A percentile compares a stretch with the other conserved stretches of the same genome.
phyloP scores from a whole-genome alignment of 2,113 vertebrate genomes.

The Neodon shergylaensis region DNA sequence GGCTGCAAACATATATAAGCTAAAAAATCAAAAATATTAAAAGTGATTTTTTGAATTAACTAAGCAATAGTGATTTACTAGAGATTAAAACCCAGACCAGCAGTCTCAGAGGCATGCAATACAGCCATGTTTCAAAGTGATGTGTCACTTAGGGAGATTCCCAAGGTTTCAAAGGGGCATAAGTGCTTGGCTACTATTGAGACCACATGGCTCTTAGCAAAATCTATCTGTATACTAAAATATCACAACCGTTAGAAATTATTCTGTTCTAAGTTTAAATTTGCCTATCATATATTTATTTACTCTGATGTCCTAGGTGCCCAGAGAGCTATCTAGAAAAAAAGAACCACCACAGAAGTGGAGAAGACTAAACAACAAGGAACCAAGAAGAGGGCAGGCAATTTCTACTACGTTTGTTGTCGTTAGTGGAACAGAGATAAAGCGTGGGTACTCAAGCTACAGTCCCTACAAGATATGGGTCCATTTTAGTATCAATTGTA shows the following conservation, averaged over 20 bases:
- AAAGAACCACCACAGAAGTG: not conserved
- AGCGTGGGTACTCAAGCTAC: not conserved
- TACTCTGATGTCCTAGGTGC: not conserved
- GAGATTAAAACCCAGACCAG: not conserved
- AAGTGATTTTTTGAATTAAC: not conserved
- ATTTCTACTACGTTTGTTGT: not conserved
- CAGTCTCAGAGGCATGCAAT: too few relatives aligned
- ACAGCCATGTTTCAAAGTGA: fast-evolving
- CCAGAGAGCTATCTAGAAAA: not conserved
- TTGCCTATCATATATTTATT: not conserved
- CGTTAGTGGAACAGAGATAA: not conserved
- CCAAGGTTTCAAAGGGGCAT: not conserved
- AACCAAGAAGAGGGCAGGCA: not conserved
- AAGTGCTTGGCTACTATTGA: fast-evolving
- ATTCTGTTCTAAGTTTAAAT: not conserved
- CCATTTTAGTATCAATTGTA: not conserved
- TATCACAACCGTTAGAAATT: not conserved
- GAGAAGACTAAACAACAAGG: not conserved
- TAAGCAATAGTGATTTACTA: not conserved
- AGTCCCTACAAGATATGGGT: not conserved
- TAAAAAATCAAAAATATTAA: not conserved
- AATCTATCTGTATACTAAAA: not conserved
- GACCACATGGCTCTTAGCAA: not conserved
- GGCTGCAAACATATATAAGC: too few relatives aligned
- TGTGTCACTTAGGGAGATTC: not conserved